Evolutionary conservation across 2,888 invertebrate genomes (phyloP).

Genomic region (Tuberolachnus salignus): DNA sequence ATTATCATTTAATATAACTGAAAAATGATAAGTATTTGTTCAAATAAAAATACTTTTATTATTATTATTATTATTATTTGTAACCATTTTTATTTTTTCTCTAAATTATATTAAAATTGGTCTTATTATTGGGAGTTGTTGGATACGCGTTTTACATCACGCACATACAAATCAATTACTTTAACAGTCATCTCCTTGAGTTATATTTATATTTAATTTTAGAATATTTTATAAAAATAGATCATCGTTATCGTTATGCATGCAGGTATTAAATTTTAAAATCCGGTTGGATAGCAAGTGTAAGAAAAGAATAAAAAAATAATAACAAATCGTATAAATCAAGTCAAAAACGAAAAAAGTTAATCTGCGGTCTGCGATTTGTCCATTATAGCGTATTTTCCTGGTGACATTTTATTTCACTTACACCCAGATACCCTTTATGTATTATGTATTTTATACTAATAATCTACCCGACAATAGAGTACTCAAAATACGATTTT

Average conservation of each 20-base stretch:
- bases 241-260: background rate
- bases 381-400: background rate
- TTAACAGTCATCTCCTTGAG: too few species aligned
- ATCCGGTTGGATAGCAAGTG: background rate
- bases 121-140: too few species aligned
- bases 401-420: background rate
- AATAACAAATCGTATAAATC: slow-evolving; percentile 15
- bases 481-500: slow-evolving; percentile 12
- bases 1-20: too few species aligned
- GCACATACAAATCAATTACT: too few species aligned
- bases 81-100: too few species aligned
- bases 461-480: background rate
- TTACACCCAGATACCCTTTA: background rate
- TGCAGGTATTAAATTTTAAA: background rate
- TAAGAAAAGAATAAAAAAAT: slow-evolving; percentile 21
- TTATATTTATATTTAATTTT: too few species aligned
- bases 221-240: background rate
- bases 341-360: slow-evolving; percentile 9
- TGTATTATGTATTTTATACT: slow-evolving; percentile 2
- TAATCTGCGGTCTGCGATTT: background rate
- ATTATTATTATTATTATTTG: too few species aligned
- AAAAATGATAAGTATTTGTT: too few species aligned
- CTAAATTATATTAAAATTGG: too few species aligned
- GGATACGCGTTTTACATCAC: too few species aligned
- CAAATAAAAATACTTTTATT: too few species aligned